Base-by-base conservation (phyloP, 2,888 invertebrate genomes). In the Ferrisia virgata region DNA sequence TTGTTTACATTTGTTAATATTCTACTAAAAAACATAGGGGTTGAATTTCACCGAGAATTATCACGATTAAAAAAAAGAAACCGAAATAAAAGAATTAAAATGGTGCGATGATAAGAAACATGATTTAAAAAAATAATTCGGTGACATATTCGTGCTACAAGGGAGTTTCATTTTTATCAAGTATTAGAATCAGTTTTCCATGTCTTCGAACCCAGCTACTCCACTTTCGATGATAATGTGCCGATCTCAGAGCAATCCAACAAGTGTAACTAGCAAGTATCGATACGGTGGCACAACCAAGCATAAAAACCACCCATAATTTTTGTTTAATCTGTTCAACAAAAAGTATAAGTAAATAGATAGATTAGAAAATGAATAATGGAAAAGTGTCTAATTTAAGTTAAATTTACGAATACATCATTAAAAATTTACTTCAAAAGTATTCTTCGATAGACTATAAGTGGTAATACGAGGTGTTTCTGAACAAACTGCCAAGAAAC, bases 291-390 rank as follows among this genome's bases (percentile, higher is more conserved):
- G 72, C 76, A 18, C 72, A 83, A 76, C 72, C 83, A 18, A 83
- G 69, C 83, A 83, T 83, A 47, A 83, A 83, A 76, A 83, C 28
- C 11, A 83, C 72, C 83, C 83, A 83, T 43, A 83, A 83, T 72
- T 83, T 83, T 47, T 83, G 83, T 39, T 83, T 83, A 9, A 83
- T 43, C 83, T 83, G 76, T 31, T n/a, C n/a, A n/a, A n/a, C 1
- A 6, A 76, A 53, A 8, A 22, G 53, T 18, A 33, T 18, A n/a
- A n/a, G n/a, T n/a, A n/a, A n/a, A n/a, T n/a, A n/a, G 47, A 9
- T 40, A 22, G 8, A 22, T 22, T 18, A 22, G 22, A 53, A 53
- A 6, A 13, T 22, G 36, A 36, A 36, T 36, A 36, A 4, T 3
- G 11, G 18, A 9, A 22, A 53, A n/a, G 47, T 36, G 8, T 8